These are phyloP conservation scores for Drosophila infuscata DNA, from an alignment of 2,888 invertebrate species.

Conservation along the genomic window DNA sequence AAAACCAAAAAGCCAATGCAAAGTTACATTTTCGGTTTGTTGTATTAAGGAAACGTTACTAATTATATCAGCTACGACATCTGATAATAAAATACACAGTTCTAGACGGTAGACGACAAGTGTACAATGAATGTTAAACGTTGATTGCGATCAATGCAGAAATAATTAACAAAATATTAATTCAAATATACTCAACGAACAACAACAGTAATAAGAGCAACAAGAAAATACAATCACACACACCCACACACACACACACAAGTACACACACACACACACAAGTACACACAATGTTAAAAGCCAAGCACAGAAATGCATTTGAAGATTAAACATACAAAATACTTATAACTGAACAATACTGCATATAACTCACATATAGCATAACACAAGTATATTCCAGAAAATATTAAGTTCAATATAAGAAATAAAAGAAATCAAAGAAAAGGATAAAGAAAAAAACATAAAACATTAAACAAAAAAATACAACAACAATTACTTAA, in stretches of 20 bases:
- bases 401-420: slow-evolving; percentile 31
- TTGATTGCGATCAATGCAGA: slow-evolving; percentile 61
- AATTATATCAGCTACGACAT: slow-evolving; percentile 84
- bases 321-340: slow-evolving; percentile 55
- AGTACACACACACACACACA: slow-evolving; percentile 21
- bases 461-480: slow-evolving; percentile 12
- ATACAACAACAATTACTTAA: slow-evolving; percentile 39
- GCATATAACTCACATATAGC: slow-evolving; percentile 40
- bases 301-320: slow-evolving; percentile 70
- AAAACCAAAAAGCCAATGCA: slow-evolving; percentile 37
- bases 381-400: slow-evolving; percentile 24
- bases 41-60: slow-evolving; percentile 67
- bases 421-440: slow-evolving; percentile 2
- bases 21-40: slow-evolving; percentile 57
- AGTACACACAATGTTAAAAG: slow-evolving; percentile 51
- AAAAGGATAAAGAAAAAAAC: slow-evolving; percentile 5
- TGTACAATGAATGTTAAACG: slow-evolving; percentile 75
- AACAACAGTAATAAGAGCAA: slow-evolving; percentile 20
- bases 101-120: slow-evolving; percentile 69
- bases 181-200: slow-evolving; percentile 32
- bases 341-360: slow-evolving; percentile 55
- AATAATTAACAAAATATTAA: slow-evolving; percentile 17
- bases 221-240: slow-evolving; percentile 26
- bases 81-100: slow-evolving; percentile 83
- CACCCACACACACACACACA: slow-evolving; percentile 36